Conservation (phyloP, 1,140 invertebrate genomes). For the Danaus plexippus region DNA sequence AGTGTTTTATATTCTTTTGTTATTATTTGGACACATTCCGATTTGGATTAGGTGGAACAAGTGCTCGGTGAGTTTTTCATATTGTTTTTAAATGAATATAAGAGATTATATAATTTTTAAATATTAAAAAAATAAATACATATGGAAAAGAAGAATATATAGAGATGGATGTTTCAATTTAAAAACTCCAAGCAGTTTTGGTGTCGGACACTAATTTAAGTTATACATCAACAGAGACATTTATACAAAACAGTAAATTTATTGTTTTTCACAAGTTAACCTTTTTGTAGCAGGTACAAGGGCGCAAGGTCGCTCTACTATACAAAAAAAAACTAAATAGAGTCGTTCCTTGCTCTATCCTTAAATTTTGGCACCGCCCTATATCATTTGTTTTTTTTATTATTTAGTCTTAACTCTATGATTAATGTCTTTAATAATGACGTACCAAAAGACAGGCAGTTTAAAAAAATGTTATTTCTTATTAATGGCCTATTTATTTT, state of each 20-base stretch:
- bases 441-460: no score
- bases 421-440: no score
- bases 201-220: no score
- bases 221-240: neutral
- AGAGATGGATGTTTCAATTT: no score
- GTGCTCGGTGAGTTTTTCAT: slow-evolving; percentile 19
- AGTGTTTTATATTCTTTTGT: slow-evolving; percentile 12
- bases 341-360: slow-evolving; percentile 44
- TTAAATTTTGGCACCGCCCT: slow-evolving; percentile 44
- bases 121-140: neutral
- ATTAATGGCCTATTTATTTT: no score
- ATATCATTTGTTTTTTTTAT: slow-evolving; percentile 19
- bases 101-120: slow-evolving; percentile 5
- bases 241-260: slow-evolving; percentile 25
- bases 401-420: neutral
- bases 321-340: slow-evolving; percentile 44
- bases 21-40: slow-evolving; percentile 2
- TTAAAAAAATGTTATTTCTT: no score
- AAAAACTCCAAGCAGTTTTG: neutral
- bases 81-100: neutral
- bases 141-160: no score
- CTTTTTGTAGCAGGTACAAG: slow-evolving; percentile 48
- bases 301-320: slow-evolving; percentile 41
- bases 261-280: slow-evolving; percentile 34
- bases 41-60: slow-evolving; percentile 20